phyloP scores from a whole-genome alignment of 2,797 vertebrate genomes.

The Schizopygopsis malacanthus region DNA sequence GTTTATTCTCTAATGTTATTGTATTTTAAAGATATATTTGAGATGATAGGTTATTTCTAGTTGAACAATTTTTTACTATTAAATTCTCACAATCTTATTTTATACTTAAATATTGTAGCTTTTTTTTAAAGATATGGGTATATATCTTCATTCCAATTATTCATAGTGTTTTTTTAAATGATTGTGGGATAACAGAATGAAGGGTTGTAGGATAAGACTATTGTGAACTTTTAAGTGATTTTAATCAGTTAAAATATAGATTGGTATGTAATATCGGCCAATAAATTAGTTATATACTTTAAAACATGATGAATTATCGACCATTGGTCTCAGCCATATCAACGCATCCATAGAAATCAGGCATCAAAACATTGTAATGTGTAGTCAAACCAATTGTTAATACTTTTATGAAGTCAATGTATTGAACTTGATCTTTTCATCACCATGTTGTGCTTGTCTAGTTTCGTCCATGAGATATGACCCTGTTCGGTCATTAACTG shows the following conservation, averaged over 20 bases:
- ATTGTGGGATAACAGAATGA: not conserved
- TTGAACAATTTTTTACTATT: no score
- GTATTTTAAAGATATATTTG: not conserved
- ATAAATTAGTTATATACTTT: not conserved
- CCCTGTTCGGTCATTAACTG: constrained; percentile 24
- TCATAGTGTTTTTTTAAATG: not conserved
- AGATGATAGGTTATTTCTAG: not conserved
- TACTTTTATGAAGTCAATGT: not conserved
- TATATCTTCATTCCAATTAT: not conserved
- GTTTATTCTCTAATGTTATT: not conserved
- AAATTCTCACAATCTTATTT: not conserved
- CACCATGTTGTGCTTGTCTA: not conserved
- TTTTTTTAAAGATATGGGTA: not conserved
- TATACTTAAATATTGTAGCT: not conserved
- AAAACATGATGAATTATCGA: not conserved
- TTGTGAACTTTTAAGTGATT: not conserved
- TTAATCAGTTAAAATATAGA: not conserved
- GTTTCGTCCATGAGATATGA: not conserved
- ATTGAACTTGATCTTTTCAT: not conserved
- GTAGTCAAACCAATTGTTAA: not conserved
- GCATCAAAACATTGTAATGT: not conserved
- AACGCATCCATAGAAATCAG: not conserved
- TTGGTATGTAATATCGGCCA: not conserved
- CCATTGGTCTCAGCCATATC: not conserved
- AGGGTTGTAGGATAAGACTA: not conserved